Evolutionary conservation across 2,888 invertebrate genomes (phyloP).

Genomic region (Resseliella maxima): DNA sequence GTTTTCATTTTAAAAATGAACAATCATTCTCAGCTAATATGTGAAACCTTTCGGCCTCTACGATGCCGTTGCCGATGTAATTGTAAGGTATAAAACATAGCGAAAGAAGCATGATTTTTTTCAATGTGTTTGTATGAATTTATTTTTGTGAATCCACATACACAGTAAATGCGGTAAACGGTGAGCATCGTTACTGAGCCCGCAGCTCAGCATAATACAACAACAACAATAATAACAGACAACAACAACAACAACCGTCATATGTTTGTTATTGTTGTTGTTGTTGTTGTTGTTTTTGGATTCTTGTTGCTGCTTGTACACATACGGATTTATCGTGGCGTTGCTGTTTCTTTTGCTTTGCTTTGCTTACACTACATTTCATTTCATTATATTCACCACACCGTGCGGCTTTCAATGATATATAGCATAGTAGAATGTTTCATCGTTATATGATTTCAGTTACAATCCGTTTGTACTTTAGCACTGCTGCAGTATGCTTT

Average conservation of each 20-base stretch:
- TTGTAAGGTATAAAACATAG: conserved; percentile 2
- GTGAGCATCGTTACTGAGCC: conserved; percentile 31
- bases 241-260: not conserved
- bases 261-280: conserved; percentile 39
- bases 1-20: not conserved
- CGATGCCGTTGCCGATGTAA: not conserved
- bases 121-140: not conserved
- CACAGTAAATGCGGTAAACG: not conserved
- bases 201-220: conserved; percentile 20
- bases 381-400: conserved; percentile 38
- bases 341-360: conserved; percentile 17
- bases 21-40: not conserved
- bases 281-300: conserved; percentile 41
- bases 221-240: too few relatives aligned
- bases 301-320: conserved; percentile 33
- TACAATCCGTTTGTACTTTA: conserved; percentile 46
- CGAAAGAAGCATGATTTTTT: conserved; percentile 15
- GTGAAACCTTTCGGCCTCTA: not conserved
- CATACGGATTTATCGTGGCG: conserved; percentile 6
- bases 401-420: conserved; percentile 51
- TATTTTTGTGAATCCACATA: not conserved
- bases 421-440: conserved; percentile 50
- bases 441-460: conserved; percentile 53
- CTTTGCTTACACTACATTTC: conserved; percentile 24
- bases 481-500: conserved; percentile 51